Conservation (phyloP, 2,888 invertebrate species). For the Darwinula stevensoni region DNA sequence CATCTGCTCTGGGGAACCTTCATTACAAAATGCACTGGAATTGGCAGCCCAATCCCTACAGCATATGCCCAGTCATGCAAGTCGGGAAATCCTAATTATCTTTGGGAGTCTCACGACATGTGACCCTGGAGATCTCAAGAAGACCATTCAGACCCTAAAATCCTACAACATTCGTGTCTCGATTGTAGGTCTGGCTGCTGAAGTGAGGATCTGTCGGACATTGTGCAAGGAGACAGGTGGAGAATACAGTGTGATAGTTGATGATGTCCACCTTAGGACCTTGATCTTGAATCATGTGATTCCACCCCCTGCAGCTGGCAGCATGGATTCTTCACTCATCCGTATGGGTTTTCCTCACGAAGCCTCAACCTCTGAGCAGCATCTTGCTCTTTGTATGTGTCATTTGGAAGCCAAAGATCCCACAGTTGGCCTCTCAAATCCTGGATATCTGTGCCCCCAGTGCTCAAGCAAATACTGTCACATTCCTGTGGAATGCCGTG, state of each 20-base stretch:
- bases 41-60: constrained; percentile 51
- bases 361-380: constrained; percentile 8
- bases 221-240: constrained; percentile 63
- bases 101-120: constrained; percentile 86
- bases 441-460: constrained; percentile 21
- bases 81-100: constrained; percentile 66
- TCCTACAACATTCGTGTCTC: constrained; percentile 61
- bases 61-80: constrained; percentile 74
- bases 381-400: constrained; percentile 9
- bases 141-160: constrained; percentile 27
- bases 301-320: constrained; percentile 22
- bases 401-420: not conserved
- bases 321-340: constrained; percentile 40
- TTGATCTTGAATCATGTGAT: constrained; percentile 18
- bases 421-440: not conserved
- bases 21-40: constrained; percentile 79
- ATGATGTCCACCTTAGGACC: constrained; percentile 37
- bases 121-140: constrained; percentile 70
- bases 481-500: constrained; percentile 81
- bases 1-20: constrained; percentile 62
- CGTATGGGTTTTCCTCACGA: constrained; percentile 93
- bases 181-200: constrained; percentile 79
- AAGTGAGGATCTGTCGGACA: constrained; percentile 64
- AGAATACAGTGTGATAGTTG: constrained; percentile 52
- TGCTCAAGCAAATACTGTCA: constrained; percentile 95